These are phyloP conservation scores for Acronicta leporina DNA, from an alignment of 2,888 invertebrate genomes.

Conservation along the genomic window DNA sequence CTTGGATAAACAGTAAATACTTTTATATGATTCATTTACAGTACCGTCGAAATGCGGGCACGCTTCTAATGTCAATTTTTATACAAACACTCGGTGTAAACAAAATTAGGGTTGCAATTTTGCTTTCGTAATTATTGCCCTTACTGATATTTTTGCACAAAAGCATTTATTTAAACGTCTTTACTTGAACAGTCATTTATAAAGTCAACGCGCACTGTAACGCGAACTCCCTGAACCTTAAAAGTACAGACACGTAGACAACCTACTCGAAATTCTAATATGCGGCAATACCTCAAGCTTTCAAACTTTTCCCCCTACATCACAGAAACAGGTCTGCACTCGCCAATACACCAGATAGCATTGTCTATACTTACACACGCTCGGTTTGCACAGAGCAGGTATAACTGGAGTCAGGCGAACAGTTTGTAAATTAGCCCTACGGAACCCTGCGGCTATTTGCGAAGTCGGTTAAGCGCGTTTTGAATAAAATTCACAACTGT, in stretches of 20 bases:
- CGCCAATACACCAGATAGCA: conserved; percentile 21
- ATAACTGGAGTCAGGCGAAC: conserved; percentile 21
- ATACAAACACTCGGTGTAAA: too few species aligned
- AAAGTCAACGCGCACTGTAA: too few species aligned
- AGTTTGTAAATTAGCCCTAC: conserved; percentile 47
- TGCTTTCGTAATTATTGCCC: too few species aligned
- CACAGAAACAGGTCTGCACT: conserved; percentile 16
- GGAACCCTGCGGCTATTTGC: conserved; percentile 40
- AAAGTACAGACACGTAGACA: background rate
- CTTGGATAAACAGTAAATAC: too few species aligned
- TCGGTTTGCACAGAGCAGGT: conserved; percentile 29
- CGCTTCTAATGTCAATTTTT: too few species aligned
- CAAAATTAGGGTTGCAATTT: too few species aligned
- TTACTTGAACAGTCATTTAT: too few species aligned
- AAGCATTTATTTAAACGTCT: too few species aligned
- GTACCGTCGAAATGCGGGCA: too few species aligned
- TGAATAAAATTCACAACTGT: conserved; percentile 42
- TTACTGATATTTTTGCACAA: too few species aligned
- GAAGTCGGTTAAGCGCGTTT: conserved; percentile 39
- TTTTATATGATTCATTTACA: too few species aligned
- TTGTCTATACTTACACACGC: conserved; percentile 30
- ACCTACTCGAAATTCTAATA: background rate
- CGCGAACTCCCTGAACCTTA: background rate
- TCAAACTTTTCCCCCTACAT: background rate
- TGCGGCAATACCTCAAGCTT: background rate